A percentile compares a stretch with the other conserved stretches of the same genome.
phyloP scores from a whole-genome alignment of 2,888 invertebrate species.

The Barypeithes pellucidus region DNA sequence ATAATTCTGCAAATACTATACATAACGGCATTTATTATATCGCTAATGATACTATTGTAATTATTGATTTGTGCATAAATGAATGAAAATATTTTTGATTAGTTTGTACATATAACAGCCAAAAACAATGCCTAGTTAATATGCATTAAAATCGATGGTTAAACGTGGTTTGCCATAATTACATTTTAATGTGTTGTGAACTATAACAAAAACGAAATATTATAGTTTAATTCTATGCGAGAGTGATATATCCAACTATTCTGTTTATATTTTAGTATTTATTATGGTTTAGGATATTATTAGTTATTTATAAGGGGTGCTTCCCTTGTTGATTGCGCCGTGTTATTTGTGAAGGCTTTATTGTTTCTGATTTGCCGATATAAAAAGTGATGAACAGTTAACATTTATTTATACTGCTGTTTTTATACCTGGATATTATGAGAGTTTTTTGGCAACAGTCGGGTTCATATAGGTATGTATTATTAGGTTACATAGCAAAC shows the following conservation, averaged over 20 bases:
- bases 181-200: not conserved
- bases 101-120: not conserved
- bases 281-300: not conserved
- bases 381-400: not conserved
- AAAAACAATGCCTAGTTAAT: slow-evolving; percentile 14
- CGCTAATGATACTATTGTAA: not conserved
- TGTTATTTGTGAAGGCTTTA: too few relatives aligned
- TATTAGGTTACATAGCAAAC: too few relatives aligned
- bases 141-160: not conserved
- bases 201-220: not conserved
- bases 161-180: slow-evolving; percentile 9
- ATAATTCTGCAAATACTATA: too few relatives aligned
- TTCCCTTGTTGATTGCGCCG: not conserved
- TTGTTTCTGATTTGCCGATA: not conserved
- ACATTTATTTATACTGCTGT: not conserved
- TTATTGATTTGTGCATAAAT: not conserved
- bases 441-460: not conserved
- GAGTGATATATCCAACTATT: not conserved
- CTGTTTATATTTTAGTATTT: not conserved
- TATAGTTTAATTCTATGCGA: not conserved
- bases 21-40: too few relatives aligned
- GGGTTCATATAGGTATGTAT: not conserved
- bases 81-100: not conserved
- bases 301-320: not conserved
- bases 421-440: not conserved